These are phyloP conservation scores for Parelbella ahira DNA, from an alignment of 2,888 invertebrate genomes.

Conservation along the genomic window DNA sequence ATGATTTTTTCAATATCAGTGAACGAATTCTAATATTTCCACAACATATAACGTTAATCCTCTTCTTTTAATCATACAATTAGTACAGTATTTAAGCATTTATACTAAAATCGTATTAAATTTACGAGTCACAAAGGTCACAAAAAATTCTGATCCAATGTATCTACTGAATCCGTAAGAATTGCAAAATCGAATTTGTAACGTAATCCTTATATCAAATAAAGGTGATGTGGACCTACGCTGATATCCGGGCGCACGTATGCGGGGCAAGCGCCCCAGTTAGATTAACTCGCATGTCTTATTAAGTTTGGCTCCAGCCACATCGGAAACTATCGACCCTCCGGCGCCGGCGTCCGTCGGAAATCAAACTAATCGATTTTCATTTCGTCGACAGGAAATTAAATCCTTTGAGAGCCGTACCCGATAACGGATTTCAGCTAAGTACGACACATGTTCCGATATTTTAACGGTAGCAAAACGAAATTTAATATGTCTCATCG, in stretches of 20 bases:
- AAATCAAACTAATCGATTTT: slow-evolving; percentile 80
- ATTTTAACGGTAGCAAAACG: slow-evolving; percentile 36
- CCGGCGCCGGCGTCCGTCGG: slow-evolving; percentile 60
- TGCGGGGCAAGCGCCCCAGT: slow-evolving; percentile 26
- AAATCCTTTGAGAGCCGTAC: slow-evolving; percentile 77
- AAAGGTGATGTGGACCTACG: slow-evolving; percentile 12
- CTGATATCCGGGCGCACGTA: slow-evolving; percentile 23
- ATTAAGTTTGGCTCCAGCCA: slow-evolving; percentile 51
- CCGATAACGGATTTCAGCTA: slow-evolving; percentile 73
- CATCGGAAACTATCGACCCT: slow-evolving; percentile 72
- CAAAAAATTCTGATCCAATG: too few relatives aligned
- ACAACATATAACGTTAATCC: too few relatives aligned
- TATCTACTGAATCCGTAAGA: too few relatives aligned
- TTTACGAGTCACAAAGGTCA: too few relatives aligned
- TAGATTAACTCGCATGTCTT: slow-evolving; percentile 46
- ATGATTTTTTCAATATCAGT: too few relatives aligned
- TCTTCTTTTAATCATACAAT: too few relatives aligned
- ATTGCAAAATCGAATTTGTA: too few relatives aligned
- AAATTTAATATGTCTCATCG: slow-evolving; percentile 40
- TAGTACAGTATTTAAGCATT: too few relatives aligned
- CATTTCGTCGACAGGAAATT: slow-evolving; percentile 78
- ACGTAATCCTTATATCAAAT: too few relatives aligned
- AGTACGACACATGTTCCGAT: slow-evolving; percentile 70
- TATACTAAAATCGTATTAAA: too few relatives aligned
- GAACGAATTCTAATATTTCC: too few relatives aligned